Evolutionary conservation across 2,888 invertebrate species (phyloP), one percentile per base, ranked within the genome.

Genomic region (Anthophora plumipes): DNA sequence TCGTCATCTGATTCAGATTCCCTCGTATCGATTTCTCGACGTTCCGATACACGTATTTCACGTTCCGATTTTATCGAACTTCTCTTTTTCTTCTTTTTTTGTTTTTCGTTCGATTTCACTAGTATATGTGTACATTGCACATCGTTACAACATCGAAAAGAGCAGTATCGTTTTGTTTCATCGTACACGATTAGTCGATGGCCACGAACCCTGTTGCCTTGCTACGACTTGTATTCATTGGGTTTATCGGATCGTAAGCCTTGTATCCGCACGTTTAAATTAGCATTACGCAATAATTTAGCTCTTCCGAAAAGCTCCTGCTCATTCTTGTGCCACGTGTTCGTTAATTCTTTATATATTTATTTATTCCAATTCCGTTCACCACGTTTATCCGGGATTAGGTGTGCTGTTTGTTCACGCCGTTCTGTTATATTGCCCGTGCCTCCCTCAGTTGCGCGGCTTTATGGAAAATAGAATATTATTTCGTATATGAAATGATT

Each of bases 241-340:
- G 76, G 81, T 86, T 85, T 86, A 86, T 83, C 85, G 85, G 67
- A 75, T 85, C 72, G 78, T 64, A 71, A 71, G 80, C 72, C 66
- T 43, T 68, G 71, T 69, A 55, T 54, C 57, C 70, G 48, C 25
- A 43, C 67, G 57, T 25, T 66, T 72, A 81, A 82, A 82, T 82
- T 69, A 73, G 64, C 73, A 77, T 70, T 74, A 63, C 55, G 60
- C 64, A 72, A 78, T 82, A 78, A 68, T 75, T 83, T 39, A 70
- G 63, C 72, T 31, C 64, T 14, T 50, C n/a, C 64, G 66, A 4
- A 61, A 31, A 39, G 61, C 60, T 64, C 61, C 50, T 50, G 46
- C 50, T 43, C 57, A 52, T 55, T 64, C 66, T 41, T 72, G n/a
- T 20, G 46, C 31, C 12, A 11, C 48, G 5, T 54, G 66, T 50